phyloP scores from a whole-genome alignment of 1,140 invertebrate genomes.

The Musca vetustissima region DNA sequence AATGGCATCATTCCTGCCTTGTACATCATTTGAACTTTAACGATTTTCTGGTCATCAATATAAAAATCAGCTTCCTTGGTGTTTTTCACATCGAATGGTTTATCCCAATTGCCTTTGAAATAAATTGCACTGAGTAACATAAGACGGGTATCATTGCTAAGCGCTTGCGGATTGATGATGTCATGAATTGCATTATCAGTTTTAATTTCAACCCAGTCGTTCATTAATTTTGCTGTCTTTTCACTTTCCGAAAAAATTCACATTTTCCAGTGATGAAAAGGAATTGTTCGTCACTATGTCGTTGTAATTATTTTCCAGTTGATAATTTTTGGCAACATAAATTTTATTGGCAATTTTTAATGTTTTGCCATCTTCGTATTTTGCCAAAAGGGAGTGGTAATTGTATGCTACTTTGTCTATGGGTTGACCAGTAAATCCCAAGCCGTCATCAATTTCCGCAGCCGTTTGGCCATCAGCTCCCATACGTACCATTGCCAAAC shows the following conservation, averaged over 20 bases:
- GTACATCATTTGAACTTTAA: conserved; percentile 60
- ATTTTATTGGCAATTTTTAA: conserved; percentile 68
- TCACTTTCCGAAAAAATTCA: conserved; percentile 60
- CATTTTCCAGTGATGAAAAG: conserved; percentile 56
- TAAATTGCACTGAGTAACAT: conserved; percentile 69
- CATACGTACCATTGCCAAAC: conserved; percentile 56
- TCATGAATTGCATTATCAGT: conserved; percentile 64
- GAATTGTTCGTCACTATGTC: conserved; percentile 40
- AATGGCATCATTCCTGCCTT: conserved; percentile 48
- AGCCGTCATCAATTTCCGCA: conserved; percentile 56
- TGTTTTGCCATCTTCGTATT: conserved; percentile 52
- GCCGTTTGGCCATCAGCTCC: conserved; percentile 63
- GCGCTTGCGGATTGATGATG: conserved; percentile 54
- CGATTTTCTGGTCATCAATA: conserved; percentile 31
- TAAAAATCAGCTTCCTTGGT: conserved; percentile 38
- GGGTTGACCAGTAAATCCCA: conserved; percentile 49
- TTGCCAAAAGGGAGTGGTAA: conserved; percentile 45
- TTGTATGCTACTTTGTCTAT: conserved; percentile 39
- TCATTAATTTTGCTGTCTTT: conserved; percentile 57
- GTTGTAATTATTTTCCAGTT: conserved; percentile 34
- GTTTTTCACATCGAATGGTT: conserved; percentile 35
- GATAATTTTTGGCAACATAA: conserved; percentile 56
- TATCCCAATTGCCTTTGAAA: conserved; percentile 57
- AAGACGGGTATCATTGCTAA: conserved; percentile 51
- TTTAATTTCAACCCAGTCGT: conserved; percentile 61